A percentile compares a stretch with the other conserved stretches of the same genome.
Evolutionary conservation across 2,113 vertebrate species (phyloP).

Genomic region (Myrmecophaga tridactyla): DNA sequence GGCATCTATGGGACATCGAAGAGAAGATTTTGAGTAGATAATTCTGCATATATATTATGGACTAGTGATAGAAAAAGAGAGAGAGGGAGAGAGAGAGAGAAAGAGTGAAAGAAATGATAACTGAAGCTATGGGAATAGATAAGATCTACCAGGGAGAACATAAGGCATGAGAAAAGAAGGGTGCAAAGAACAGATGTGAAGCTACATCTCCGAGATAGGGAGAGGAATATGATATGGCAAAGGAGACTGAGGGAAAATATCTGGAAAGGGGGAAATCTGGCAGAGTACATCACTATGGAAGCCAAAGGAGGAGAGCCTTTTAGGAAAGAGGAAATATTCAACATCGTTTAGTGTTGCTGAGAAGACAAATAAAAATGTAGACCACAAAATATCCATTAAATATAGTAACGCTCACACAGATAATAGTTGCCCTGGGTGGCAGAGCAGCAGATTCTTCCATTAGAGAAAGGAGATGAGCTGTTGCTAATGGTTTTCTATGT

Average conservation of each 20-base stretch:
- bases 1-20: background rate
- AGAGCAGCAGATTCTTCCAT: background rate
- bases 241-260: background rate
- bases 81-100: background rate
- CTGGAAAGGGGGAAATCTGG: background rate
- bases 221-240: background rate
- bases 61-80: background rate
- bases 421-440: background rate
- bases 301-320: background rate
- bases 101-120: background rate
- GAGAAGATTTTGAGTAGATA: background rate
- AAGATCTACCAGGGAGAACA: background rate
- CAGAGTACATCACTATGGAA: background rate
- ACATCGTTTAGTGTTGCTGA: background rate
- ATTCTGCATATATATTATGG: background rate
- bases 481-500: background rate
- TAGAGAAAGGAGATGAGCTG: background rate
- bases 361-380: constrained; percentile 25
- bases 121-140: background rate
- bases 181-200: background rate
- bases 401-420: background rate
- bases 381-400: constrained; percentile 1
- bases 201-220: background rate
- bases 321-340: background rate
- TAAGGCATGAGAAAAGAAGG: background rate